These are phyloP conservation scores for Microcebus lehilahytsara DNA, from an alignment of 2,113 vertebrate genomes.

Conservation along the genomic window DNA sequence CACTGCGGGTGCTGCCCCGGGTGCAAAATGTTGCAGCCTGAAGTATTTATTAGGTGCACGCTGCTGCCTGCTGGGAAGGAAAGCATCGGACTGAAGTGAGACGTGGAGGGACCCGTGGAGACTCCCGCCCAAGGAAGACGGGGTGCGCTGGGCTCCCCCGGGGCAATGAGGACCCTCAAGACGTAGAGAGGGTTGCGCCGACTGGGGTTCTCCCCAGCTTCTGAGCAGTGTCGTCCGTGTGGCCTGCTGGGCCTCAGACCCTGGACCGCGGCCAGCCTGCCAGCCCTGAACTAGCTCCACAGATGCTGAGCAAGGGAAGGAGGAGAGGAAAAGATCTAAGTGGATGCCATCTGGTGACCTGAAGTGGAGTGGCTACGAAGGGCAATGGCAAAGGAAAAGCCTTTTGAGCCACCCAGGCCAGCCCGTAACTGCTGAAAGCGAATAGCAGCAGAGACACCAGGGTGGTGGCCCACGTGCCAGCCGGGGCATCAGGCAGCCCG, in stretches of 20 bases:
- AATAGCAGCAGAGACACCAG: background rate
- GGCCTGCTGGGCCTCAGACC: background rate
- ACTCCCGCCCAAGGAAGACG: background rate
- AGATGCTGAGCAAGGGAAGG: background rate
- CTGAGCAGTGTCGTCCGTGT: background rate
- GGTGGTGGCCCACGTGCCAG: background rate
- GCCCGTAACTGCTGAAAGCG: background rate
- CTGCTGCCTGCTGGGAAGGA: background rate
- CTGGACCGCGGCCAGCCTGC: background rate
- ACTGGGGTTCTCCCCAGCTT: background rate
- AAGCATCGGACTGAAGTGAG: rapidly evolving
- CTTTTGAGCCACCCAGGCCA: background rate
- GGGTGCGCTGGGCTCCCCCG: rapidly evolving
- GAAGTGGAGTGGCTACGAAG: background rate
- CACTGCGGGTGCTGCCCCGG: background rate
- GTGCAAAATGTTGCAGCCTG: too few species aligned
- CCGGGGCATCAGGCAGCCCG: background rate
- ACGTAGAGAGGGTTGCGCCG: background rate
- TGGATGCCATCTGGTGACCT: background rate
- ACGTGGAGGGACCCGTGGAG: rapidly evolving
- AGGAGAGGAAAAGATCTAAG: background rate
- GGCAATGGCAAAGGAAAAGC: background rate
- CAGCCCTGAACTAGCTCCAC: background rate
- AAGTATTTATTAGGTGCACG: background rate
- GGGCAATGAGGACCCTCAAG: background rate